Evolutionary conservation across 1,140 invertebrate species (phyloP), one percentile per base, ranked within the genome.

Genomic region (Microplitis demolitor): DNA sequence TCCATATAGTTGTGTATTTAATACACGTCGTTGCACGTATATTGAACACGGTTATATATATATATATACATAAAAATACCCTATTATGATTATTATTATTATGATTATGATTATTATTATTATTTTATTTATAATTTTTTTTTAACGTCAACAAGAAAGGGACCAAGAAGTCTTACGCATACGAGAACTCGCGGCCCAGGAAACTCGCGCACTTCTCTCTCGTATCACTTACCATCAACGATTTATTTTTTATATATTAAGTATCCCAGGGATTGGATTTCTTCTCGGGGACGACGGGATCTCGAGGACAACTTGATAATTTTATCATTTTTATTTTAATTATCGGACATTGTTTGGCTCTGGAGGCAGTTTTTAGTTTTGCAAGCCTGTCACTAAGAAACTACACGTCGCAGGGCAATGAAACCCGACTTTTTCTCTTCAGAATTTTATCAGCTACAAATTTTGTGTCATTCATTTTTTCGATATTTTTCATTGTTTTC

Each of bases 181-280:
- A 80, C 78, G 56, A 56, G 58, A 58, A 60, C 34, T 39, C 31
- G n/a, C 33, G 34, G 76, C 66, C 66, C 79, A 80, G 78, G 79
- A 80, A 82, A 82, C 79, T 82, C 76, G 63, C 74, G 71, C 64
- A 45, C 53, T 62, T 69, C 67, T 70, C 66, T 60, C 62, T 70
- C 77, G 74, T 82, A 82, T 82, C 80, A 75, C 78, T 82, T 82
- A 82, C 81, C 80, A 75, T 79, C 81, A 73, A 76, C 81, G 79
- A 82, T 82, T 82, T 82, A 39, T 78, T 80, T 82, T 76, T 82
- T 80, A 76, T 24, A 24, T 78, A 78, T 78, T 72, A 75, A 74
- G 77, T 82, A 82, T 82, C 79, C 81, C 78, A 73, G 58, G 81
- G 78, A 82, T 82, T 79, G 74, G 80, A 66, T 82, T 82, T 80